Evolutionary conservation across 2,888 invertebrate genomes (phyloP).

Genomic region (Tridacna crocea): DNA sequence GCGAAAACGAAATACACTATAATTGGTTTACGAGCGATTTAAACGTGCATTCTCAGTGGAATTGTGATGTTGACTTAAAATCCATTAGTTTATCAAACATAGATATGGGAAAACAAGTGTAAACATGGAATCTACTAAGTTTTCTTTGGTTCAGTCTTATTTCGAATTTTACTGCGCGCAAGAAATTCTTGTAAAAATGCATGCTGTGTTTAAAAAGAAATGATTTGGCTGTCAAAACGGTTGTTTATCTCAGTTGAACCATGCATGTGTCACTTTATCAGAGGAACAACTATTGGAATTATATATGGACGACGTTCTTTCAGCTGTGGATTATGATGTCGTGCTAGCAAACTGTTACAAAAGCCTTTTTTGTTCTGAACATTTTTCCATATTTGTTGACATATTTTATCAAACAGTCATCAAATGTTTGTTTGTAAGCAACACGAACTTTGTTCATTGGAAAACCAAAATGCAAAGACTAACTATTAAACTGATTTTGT

Average conservation of each 20-base stretch:
- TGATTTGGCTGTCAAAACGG: constrained; percentile 35
- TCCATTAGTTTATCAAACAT: background rate
- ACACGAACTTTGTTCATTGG: constrained; percentile 43
- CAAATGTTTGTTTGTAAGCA: constrained; percentile 42
- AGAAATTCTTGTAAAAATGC: constrained; percentile 28
- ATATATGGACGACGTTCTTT: constrained; percentile 48
- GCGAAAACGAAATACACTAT: background rate
- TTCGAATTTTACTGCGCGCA: constrained; percentile 49
- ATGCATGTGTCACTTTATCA: constrained; percentile 35
- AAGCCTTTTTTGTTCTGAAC: constrained; percentile 21
- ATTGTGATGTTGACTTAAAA: background rate
- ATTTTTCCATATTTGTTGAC: constrained; percentile 3
- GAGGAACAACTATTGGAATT: constrained; percentile 33
- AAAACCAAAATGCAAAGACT: constrained; percentile 34
- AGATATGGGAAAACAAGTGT: background rate
- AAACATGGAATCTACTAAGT: constrained; percentile 32
- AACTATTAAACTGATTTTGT: constrained; percentile 30
- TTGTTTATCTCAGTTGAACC: constrained; percentile 39
- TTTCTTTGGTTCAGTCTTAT: constrained; percentile 44
- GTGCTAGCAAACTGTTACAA: constrained; percentile 38
- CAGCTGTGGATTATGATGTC: constrained; percentile 30
- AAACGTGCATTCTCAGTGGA: background rate
- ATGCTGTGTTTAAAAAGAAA: constrained; percentile 33
- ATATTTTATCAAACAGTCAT: background rate
- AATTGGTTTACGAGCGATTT: background rate